phyloP scores from a whole-genome alignment of 1,140 invertebrate genomes.

The Pararge aegeria region DNA sequence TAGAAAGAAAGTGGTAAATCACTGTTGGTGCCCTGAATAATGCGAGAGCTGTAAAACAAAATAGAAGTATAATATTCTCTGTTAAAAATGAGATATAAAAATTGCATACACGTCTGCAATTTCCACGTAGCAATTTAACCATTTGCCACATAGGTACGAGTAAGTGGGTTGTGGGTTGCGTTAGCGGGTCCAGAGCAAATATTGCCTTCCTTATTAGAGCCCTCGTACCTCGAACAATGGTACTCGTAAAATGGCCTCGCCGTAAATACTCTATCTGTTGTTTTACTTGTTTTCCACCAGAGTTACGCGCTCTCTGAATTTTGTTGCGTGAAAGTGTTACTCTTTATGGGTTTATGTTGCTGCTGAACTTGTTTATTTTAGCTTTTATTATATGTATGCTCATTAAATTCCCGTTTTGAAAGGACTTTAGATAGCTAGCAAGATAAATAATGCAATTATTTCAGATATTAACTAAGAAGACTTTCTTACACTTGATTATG shows the following conservation, averaged over 20 bases:
- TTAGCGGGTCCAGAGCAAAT: conserved; percentile 53
- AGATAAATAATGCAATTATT: too few relatives aligned
- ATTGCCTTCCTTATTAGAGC: conserved; percentile 75
- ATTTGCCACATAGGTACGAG: conserved; percentile 39
- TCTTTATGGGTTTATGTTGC: background rate
- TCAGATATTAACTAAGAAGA: too few relatives aligned
- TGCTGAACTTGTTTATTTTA: background rate
- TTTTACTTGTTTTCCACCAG: background rate
- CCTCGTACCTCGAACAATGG: conserved; percentile 54
- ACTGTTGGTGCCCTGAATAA: too few relatives aligned
- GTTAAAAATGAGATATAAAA: background rate
- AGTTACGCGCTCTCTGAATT: conserved; percentile 3
- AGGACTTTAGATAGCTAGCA: background rate
- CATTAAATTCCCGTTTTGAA: background rate
- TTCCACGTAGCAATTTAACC: conserved; percentile 22
- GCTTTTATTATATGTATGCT: background rate
- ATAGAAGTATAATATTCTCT: too few relatives aligned
- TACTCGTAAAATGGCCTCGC: conserved; percentile 39
- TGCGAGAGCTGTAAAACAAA: too few relatives aligned
- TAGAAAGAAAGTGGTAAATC: too few relatives aligned
- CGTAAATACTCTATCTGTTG: conserved; percentile 22
- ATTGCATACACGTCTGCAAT: background rate
- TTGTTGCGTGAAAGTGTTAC: background rate
- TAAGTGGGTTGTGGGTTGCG: conserved; percentile 41
- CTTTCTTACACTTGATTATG: too few relatives aligned